Conservation (phyloP, 2,888 invertebrate genomes). For the Chloromyia formosa region DNA sequence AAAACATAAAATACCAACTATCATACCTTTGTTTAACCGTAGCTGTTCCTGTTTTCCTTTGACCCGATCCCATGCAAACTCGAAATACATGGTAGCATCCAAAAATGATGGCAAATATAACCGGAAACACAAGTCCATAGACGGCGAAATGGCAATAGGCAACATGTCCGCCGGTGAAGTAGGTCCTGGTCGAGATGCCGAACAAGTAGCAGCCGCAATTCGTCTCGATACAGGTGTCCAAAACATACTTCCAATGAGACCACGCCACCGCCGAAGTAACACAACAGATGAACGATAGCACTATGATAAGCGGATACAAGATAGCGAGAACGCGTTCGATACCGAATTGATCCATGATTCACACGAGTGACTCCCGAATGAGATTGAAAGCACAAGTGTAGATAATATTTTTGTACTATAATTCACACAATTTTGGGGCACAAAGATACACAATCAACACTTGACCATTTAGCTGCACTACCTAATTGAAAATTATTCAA, state of each 20-base stretch:
- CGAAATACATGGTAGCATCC: conserved; percentile 75
- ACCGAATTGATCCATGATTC: conserved; percentile 59
- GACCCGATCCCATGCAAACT: conserved; percentile 71
- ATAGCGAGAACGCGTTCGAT: conserved; percentile 60
- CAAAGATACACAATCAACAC: conserved; percentile 1
- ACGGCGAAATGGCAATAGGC: conserved; percentile 75
- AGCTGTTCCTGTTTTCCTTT: conserved; percentile 61
- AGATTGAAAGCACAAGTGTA: not conserved
- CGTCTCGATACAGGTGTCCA: conserved; percentile 72
- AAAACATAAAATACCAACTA: too few relatives aligned
- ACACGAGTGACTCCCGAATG: conserved; percentile 12
- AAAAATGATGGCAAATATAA: conserved; percentile 72
- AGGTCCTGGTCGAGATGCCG: conserved; percentile 69
- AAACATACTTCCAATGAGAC: conserved; percentile 74
- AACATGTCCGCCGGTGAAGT: conserved; percentile 73
- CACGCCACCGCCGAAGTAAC: conserved; percentile 69
- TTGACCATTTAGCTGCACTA: conserved; percentile 10
- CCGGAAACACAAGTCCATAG: conserved; percentile 71
- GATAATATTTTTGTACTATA: conserved; percentile 12
- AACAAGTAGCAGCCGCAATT: conserved; percentile 77
- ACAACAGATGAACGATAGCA: conserved; percentile 58
- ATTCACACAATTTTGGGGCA: not conserved
- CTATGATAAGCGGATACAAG: conserved; percentile 60
- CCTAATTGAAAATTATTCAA: conserved; percentile 32
- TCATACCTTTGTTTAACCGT: conserved; percentile 62